Evolutionary conservation across 2,113 vertebrate species (phyloP).

Genomic region (Tapirus terrestris): DNA sequence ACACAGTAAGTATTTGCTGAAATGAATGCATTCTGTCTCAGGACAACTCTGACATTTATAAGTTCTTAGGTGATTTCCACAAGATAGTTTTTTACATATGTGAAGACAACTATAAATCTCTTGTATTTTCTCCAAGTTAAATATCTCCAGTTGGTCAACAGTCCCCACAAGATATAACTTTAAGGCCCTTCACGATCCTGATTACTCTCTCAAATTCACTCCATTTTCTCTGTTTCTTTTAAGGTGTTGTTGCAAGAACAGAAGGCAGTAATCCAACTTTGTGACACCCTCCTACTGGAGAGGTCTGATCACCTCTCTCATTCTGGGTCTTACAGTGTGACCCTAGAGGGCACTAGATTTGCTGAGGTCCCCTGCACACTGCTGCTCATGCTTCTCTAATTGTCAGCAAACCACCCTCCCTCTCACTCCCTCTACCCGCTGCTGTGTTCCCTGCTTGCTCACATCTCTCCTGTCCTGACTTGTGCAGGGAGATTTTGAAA

Average conservation of each 20-base stretch:
- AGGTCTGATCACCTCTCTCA: not conserved
- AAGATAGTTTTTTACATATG: not conserved
- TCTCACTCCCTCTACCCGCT: not conserved
- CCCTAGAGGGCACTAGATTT: not conserved
- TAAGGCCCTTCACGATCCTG: not conserved
- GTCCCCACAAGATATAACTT: not conserved
- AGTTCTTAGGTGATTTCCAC: not conserved
- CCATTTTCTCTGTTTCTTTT: conserved; percentile 1
- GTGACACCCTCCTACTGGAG: not conserved
- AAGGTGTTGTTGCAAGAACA: not conserved
- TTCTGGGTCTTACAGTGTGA: not conserved
- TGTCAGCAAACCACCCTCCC: not conserved
- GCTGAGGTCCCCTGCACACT: not conserved
- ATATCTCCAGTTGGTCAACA: not conserved
- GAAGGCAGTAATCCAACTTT: not conserved
- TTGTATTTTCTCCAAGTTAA: conserved; percentile 12
- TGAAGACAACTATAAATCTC: not conserved
- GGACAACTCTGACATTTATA: not conserved
- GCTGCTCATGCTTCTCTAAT: not conserved
- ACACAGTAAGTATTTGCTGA: not conserved
- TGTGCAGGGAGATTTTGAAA: conserved; percentile 48
- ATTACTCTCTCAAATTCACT: conserved; percentile 22
- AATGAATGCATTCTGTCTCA: not conserved
- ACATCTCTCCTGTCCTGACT: conserved; percentile 41
- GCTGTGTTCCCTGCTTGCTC: not conserved